These are phyloP conservation scores for Manduca sexta DNA, from an alignment of 1,140 invertebrate genomes.

Conservation along the genomic window DNA sequence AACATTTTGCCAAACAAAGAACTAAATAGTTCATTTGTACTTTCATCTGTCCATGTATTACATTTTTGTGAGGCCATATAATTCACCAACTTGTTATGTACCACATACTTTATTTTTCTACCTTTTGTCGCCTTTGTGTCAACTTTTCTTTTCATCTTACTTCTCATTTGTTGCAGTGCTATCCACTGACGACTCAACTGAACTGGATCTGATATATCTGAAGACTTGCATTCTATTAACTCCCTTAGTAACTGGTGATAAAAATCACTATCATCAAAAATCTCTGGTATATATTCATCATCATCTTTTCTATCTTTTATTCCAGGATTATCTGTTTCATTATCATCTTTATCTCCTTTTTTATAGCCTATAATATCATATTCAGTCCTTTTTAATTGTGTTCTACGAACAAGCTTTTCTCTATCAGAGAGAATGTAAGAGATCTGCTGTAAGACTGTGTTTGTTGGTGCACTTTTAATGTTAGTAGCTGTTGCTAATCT, in stretches of 20 bases:
- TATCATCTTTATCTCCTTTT: constrained; percentile 39
- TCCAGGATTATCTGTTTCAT: constrained; percentile 29
- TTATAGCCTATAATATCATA: constrained; percentile 82
- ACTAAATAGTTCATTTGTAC: constrained; percentile 85
- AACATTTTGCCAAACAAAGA: constrained; percentile 87
- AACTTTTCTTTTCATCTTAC: constrained; percentile 92
- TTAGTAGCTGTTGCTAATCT: constrained; percentile 78
- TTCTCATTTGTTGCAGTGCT: constrained; percentile 91
- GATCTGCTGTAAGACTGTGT: constrained; percentile 90
- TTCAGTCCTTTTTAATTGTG: constrained; percentile 85
- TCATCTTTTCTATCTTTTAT: constrained; percentile 55
- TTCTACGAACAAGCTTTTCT: constrained; percentile 83
- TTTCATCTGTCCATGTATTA: constrained; percentile 82
- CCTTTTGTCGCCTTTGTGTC: constrained; percentile 95
- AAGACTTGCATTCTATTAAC: constrained; percentile 92
- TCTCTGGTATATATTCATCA: constrained; percentile 85
- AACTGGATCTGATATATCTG: constrained; percentile 86
- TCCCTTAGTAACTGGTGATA: constrained; percentile 95
- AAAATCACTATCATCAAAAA: constrained; percentile 98
- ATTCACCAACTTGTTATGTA: constrained; percentile 93
- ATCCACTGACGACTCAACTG: constrained; percentile 89
- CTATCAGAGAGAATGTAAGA: constrained; percentile 88
- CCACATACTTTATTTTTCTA: constrained; percentile 89
- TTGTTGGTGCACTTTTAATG: constrained; percentile 77
- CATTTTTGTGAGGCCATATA: constrained; percentile 91